Percentiles rank a stretch among this genome's conserved stretches.
Evolutionary conservation across 2,797 vertebrate genomes (phyloP).

Genomic region (Galaxias olidus): DNA sequence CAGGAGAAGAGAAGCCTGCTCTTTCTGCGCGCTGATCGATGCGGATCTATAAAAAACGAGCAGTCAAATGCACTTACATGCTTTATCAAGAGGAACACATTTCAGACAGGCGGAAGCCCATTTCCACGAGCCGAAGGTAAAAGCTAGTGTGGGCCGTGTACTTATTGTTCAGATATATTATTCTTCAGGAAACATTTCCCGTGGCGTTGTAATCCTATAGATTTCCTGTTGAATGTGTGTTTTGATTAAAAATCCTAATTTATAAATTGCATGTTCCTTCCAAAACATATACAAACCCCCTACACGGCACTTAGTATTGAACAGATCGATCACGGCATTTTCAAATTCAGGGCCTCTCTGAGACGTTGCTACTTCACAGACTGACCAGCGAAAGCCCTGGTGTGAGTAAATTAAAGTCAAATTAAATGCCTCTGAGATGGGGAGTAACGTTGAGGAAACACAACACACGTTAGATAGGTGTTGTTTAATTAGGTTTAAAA

Average conservation of each 20-base stretch:
- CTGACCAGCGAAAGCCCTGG: too few relatives aligned
- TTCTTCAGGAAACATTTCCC: too few relatives aligned
- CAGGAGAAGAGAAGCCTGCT: constrained; percentile 44
- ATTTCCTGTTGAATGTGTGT: neutral
- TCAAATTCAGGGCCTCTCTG: constrained; percentile 32
- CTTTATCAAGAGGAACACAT: constrained; percentile 39
- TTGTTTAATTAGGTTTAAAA: too few relatives aligned
- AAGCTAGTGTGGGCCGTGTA: neutral
- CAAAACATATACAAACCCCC: constrained; percentile 6
- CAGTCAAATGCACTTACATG: constrained; percentile 60
- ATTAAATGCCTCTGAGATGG: neutral
- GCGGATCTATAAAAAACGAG: constrained; percentile 69
- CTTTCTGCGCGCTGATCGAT: constrained; percentile 76
- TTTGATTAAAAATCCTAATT: neutral
- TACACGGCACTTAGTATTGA: constrained; percentile 3
- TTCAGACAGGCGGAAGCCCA: constrained; percentile 16
- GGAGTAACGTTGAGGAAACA: constrained; percentile 27
- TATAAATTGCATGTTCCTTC: neutral
- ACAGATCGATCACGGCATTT: constrained; percentile 18
- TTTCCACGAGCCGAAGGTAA: constrained; percentile 26
- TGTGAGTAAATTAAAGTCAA: too few relatives aligned
- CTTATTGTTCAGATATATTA: too few relatives aligned
- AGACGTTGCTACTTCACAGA: constrained; percentile 8
- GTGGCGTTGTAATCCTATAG: too few relatives aligned
- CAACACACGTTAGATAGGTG: constrained; percentile 41